Evolutionary conservation across 2,888 invertebrate species (phyloP).

Genomic region (Notodonta dromedarius): DNA sequence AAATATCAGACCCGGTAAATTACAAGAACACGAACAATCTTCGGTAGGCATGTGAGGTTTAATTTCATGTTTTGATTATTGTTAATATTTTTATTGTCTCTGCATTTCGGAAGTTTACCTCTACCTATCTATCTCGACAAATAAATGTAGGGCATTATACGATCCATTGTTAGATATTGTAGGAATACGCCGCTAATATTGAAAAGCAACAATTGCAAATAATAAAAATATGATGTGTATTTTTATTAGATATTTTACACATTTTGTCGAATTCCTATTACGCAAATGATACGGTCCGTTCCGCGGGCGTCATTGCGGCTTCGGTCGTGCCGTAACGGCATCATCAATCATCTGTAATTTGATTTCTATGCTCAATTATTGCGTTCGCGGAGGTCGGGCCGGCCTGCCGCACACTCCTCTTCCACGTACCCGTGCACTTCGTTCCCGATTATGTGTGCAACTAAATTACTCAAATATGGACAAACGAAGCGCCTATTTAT

Average conservation of each 20-base stretch:
- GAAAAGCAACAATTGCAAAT: background rate
- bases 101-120: too few relatives aligned
- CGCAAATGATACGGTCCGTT: constrained; percentile 77
- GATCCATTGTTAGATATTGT: background rate
- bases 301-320: constrained; percentile 75
- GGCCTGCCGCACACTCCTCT: constrained; percentile 66
- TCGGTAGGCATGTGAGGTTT: too few relatives aligned
- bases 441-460: constrained; percentile 43
- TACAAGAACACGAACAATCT: background rate
- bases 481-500: background rate
- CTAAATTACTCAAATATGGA: constrained; percentile 41
- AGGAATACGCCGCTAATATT: background rate
- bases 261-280: constrained; percentile 75
- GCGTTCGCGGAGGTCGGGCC: constrained; percentile 79
- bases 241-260: constrained; percentile 37
- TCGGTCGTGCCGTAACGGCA: constrained; percentile 81
- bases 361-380: constrained; percentile 85
- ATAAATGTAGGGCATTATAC: too few relatives aligned
- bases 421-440: constrained; percentile 58
- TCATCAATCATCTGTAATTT: constrained; percentile 84
- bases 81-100: too few relatives aligned
- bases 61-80: too few relatives aligned
- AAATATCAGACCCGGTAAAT: background rate
- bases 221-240: constrained; percentile 8
- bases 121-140: too few relatives aligned